A percentile compares a stretch with the other conserved stretches of the same genome.
phyloP scores from a whole-genome alignment of 2,797 vertebrate species.

The Protosalanx chinensis region DNA sequence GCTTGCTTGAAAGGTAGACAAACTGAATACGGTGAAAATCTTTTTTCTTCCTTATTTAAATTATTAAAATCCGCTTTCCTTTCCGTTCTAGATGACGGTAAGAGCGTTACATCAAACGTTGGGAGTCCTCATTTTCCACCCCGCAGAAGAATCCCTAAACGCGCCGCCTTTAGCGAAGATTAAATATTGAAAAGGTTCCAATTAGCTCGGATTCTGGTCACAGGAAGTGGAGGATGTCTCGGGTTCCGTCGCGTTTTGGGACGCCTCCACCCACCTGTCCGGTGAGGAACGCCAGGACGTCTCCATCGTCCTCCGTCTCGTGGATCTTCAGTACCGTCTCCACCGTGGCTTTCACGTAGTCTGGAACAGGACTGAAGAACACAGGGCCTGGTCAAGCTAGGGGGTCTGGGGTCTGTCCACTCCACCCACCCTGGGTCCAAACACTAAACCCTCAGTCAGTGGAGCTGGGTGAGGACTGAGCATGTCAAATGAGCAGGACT shows the following conservation, averaged over 20 bases:
- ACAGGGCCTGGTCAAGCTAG: background rate
- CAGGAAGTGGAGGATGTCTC: background rate
- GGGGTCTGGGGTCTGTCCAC: no score
- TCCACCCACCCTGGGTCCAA: background rate
- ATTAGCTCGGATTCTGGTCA: background rate
- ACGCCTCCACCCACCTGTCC: slow-evolving; percentile 82
- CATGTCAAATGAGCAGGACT: no score
- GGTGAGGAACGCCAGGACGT: slow-evolving; percentile 93
- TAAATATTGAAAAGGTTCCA: background rate
- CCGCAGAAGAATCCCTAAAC: no score
- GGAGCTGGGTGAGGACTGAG: no score
- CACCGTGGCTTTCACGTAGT: slow-evolving; percentile 95
- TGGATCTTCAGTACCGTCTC: slow-evolving; percentile 98
- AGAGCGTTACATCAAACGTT: no score
- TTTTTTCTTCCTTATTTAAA: no score
- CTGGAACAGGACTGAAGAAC: slow-evolving; percentile 86
- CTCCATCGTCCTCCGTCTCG: slow-evolving; percentile 91
- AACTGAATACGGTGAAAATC: no score
- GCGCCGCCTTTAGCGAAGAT: background rate
- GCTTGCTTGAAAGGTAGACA: no score
- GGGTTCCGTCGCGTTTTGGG: background rate
- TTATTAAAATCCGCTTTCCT: no score
- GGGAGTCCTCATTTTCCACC: no score
- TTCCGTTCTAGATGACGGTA: no score
- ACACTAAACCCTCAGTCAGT: background rate